Conservation (phyloP, 2,113 vertebrate genomes). For the Galemys pyrenaicus region DNA sequence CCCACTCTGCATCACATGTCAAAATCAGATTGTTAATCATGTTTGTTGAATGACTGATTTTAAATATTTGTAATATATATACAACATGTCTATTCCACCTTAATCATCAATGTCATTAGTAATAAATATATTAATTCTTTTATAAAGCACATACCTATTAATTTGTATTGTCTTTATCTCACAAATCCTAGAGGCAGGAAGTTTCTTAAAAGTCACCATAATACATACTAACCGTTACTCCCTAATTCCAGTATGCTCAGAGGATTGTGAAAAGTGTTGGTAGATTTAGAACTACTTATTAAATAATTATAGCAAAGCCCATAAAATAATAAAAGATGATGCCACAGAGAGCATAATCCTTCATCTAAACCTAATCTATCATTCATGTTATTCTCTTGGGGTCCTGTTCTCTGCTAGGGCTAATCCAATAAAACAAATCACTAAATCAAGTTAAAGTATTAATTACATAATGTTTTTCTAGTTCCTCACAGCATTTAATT, state of each 20-base stretch:
- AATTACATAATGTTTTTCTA: background rate
- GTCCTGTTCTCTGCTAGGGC: slow-evolving; percentile 8
- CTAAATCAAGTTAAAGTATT: slow-evolving; percentile 60
- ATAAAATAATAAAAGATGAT: slow-evolving; percentile 32
- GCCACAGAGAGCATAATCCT: background rate
- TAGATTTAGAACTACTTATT: slow-evolving; percentile 41
- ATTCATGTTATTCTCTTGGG: background rate
- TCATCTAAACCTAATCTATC: slow-evolving; percentile 46
- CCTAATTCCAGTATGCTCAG: background rate
- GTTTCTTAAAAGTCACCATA: background rate
- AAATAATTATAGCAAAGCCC: slow-evolving; percentile 46
- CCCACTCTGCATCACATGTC: background rate
- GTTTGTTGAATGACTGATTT: background rate
- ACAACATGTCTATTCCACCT: background rate
- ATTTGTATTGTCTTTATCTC: background rate
- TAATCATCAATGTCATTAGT: background rate
- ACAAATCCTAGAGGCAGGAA: background rate
- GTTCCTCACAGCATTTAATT: background rate
- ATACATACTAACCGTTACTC: background rate
- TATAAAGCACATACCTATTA: background rate
- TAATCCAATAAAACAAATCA: slow-evolving; percentile 61
- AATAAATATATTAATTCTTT: slow-evolving; percentile 17
- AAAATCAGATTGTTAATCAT: background rate
- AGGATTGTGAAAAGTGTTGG: background rate
- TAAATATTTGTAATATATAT: background rate